Percentiles rank a stretch among this genome's conserved stretches.
Evolutionary conservation across 2,888 invertebrate genomes (phyloP).

Genomic region (Eristalis intricaria): DNA sequence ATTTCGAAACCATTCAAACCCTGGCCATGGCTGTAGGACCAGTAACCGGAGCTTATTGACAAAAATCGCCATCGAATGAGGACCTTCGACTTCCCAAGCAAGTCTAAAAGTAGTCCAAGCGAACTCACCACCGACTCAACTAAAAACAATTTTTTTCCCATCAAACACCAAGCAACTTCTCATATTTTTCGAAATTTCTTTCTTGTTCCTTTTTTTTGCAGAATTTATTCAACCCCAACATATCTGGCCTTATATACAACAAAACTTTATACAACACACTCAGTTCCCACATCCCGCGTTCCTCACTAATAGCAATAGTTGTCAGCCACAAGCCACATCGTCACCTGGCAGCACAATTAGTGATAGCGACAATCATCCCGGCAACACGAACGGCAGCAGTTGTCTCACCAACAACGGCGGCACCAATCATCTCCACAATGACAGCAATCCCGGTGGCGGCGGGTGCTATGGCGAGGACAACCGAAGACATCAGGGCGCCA

Average conservation of each 20-base stretch:
- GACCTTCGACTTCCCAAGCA: too few relatives aligned
- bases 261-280: constrained; percentile 81
- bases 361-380: constrained; percentile 81
- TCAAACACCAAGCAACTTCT: not conserved
- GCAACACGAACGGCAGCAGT: constrained; percentile 74
- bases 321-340: constrained; percentile 81
- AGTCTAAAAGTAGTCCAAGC: too few relatives aligned
- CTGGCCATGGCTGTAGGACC: too few relatives aligned
- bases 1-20: too few relatives aligned
- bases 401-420: constrained; percentile 8
- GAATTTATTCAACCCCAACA: constrained; percentile 82
- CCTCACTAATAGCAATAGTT: constrained; percentile 81
- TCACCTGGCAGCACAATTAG: constrained; percentile 82
- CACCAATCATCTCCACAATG: constrained; percentile 73
- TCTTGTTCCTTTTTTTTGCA: constrained; percentile 72
- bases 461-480: constrained; percentile 73
- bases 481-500: constrained; percentile 77
- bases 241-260: constrained; percentile 82
- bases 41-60: too few relatives aligned
- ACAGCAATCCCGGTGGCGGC: constrained; percentile 74
- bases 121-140: too few relatives aligned
- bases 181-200: not conserved
- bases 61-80: too few relatives aligned
- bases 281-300: constrained; percentile 82
- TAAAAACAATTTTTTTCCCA: too few relatives aligned